Percentiles rank a stretch among this genome's conserved stretches.
These are phyloP conservation scores for Oenanthe oenanthe DNA, from an alignment of 2,113 vertebrate genomes.

Conservation along the genomic window DNA sequence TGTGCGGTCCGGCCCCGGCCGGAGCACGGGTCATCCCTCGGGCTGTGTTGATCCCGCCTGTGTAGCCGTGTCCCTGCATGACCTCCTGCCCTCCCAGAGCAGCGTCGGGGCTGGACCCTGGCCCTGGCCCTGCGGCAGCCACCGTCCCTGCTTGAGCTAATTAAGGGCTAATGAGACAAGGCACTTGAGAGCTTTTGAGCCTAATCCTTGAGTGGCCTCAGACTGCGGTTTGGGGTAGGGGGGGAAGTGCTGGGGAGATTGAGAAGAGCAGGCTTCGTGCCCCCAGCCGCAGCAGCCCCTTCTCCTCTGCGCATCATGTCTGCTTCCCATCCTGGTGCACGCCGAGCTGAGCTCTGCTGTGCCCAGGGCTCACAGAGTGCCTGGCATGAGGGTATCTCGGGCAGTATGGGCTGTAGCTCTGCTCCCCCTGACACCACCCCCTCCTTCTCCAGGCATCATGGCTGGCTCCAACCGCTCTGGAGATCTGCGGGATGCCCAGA, in stretches of 20 bases:
- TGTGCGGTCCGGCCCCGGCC: background rate
- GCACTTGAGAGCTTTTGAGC: constrained; percentile 25
- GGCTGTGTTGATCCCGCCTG: background rate
- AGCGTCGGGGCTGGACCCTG: background rate
- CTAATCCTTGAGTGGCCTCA: constrained; percentile 12
- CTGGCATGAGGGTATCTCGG: fast-evolving
- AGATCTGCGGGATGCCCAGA: constrained; percentile 97
- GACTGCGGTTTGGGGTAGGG: background rate
- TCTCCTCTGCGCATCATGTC: fast-evolving
- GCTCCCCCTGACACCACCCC: fast-evolving
- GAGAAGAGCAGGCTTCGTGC: background rate
- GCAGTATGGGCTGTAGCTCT: fast-evolving
- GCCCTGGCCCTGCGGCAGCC: background rate
- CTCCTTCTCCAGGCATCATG: constrained; percentile 89
- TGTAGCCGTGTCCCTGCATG: background rate
- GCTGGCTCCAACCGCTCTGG: constrained; percentile 97
- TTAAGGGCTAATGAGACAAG: constrained; percentile 50
- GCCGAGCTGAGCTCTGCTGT: background rate
- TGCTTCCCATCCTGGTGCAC: fast-evolving
- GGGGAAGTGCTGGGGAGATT: background rate
- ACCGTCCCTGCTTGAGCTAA: constrained; percentile 12
- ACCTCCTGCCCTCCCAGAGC: background rate
- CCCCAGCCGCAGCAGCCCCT: fast-evolving
- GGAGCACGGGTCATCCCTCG: background rate
- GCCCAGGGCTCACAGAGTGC: fast-evolving